phyloP scores from a whole-genome alignment of 2,888 invertebrate species.

The Ennomos fuscantarius region DNA sequence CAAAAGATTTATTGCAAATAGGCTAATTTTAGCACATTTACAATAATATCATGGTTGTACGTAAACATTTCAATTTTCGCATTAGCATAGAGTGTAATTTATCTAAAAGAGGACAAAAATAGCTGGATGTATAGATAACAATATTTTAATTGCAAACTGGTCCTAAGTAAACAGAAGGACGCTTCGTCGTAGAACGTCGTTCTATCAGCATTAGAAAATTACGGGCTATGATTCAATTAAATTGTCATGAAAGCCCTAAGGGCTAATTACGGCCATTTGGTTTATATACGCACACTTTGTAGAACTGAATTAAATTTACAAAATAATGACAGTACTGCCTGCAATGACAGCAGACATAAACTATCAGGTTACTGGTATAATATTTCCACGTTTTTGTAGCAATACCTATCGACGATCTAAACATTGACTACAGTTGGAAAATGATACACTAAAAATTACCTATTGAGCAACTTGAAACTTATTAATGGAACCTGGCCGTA shows the following conservation, averaged over 20 bases:
- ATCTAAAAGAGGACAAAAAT: neutral
- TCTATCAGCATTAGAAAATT: constrained; percentile 50
- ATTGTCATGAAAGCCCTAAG: constrained; percentile 62
- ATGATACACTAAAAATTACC: neutral
- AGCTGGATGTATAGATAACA: neutral
- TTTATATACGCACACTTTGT: constrained; percentile 53
- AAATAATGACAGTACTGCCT: constrained; percentile 10
- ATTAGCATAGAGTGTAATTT: neutral
- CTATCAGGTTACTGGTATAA: neutral
- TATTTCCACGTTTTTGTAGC: neutral
- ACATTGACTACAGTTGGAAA: neutral
- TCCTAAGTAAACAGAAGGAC: constrained; percentile 23
- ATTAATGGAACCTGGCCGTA: constrained; percentile 37
- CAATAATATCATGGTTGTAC: no score
- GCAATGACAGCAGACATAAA: constrained; percentile 4
- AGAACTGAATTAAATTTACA: constrained; percentile 29
- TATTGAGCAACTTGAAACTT: constrained; percentile 2
- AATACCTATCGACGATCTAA: neutral
- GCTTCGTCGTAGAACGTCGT: constrained; percentile 10
- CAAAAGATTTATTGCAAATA: no score
- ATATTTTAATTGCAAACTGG: constrained; percentile 13
- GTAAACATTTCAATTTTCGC: no score
- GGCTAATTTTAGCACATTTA: no score
- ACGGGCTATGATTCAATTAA: constrained; percentile 65
- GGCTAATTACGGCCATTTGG: constrained; percentile 54